Evolutionary conservation across 64 coral and sea anemone genomes (phyloP).

Genomic region (Stylophora pistillata): DNA sequence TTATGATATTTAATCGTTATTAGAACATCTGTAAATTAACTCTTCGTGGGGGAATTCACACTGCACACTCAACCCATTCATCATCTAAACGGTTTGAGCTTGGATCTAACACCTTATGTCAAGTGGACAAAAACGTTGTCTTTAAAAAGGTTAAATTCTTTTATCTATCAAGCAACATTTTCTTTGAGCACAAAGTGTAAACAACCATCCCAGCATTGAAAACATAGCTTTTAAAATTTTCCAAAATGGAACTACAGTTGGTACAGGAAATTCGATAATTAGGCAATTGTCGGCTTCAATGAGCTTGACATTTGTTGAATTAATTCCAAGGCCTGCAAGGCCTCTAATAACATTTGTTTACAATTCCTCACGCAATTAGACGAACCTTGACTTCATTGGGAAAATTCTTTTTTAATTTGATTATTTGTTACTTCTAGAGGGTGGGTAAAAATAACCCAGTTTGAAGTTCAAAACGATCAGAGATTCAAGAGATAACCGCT

Average conservation of each 20-base stretch:
- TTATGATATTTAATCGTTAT: slow-evolving; percentile 27
- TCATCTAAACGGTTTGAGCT: slow-evolving; percentile 27
- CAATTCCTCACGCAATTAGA: slow-evolving; percentile 16
- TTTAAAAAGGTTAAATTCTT: slow-evolving; percentile 5
- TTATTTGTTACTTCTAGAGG: neutral
- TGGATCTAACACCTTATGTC: neutral
- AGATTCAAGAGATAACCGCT: neutral
- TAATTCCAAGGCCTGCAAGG: neutral
- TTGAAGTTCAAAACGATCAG: neutral
- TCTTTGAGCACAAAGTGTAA: neutral
- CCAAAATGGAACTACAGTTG: neutral
- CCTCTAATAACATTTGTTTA: neutral
- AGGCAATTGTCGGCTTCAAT: slow-evolving; percentile 42
- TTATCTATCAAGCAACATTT: neutral
- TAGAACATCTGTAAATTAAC: slow-evolving; percentile 34
- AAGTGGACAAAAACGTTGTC: slow-evolving; percentile 29
- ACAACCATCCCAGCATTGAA: neutral
- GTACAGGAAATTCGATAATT: slow-evolving; percentile 43
- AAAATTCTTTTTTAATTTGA: neutral
- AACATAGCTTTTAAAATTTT: neutral
- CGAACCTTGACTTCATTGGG: neutral
- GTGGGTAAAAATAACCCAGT: neutral
- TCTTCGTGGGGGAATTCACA: slow-evolving; percentile 43
- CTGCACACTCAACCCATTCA: slow-evolving; percentile 7
- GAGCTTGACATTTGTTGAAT: slow-evolving; percentile 48